Evolutionary conservation across 2,113 vertebrate species (phyloP), one percentile per base, ranked within the genome.

Genomic region (Ophthalmolycus amberensis): DNA sequence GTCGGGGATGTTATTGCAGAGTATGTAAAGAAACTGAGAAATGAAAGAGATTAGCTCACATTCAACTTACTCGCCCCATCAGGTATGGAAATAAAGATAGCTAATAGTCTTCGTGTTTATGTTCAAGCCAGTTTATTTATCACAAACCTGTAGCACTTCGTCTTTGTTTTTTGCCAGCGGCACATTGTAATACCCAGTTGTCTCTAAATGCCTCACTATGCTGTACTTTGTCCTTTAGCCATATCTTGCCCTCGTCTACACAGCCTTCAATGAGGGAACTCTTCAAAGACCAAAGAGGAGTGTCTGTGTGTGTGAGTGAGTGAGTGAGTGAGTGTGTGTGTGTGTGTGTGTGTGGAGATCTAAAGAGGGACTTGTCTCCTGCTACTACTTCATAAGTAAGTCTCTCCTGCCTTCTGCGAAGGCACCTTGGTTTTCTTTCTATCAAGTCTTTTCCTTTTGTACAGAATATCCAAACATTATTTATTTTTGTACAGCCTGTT

Each of bases 401-500:
- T 95, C 91, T 96, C 95, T 95, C 96, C 73, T 96, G 92, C 96
- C 97, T 99, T 99, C 97, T 93, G 90, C 86, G 98, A 99, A 99
- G 97, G 97, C 93, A 77, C 44, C 25, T 66, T 93, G 90, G 27
- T 94, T 96, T 95, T 94, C 96, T 65, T 80, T 94, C 66, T 68
- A 65, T 79, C 48, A 44, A 77, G 29, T 75, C 72, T 63, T 91
- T 82, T 78, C 65, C 85, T 94, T 93, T 95, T 95, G 94, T 95
- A 95, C 91, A 96, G 92, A 96, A 95, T 95, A 94, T 93, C 75
- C 89, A 92, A 92, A 94, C 93, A 75, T 95, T 99, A 99, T 99
- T 99, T 99, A 99, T 99, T 99, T 99, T 99, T 99, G 97, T 99
- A 99, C 97, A 97, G 96, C 95, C 96, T 96, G 95, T 97, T 96